A percentile compares a stretch with the other conserved stretches of the same genome.
phyloP scores from a whole-genome alignment of 2,797 vertebrate species.

The Sylvilagus floridanus region DNA sequence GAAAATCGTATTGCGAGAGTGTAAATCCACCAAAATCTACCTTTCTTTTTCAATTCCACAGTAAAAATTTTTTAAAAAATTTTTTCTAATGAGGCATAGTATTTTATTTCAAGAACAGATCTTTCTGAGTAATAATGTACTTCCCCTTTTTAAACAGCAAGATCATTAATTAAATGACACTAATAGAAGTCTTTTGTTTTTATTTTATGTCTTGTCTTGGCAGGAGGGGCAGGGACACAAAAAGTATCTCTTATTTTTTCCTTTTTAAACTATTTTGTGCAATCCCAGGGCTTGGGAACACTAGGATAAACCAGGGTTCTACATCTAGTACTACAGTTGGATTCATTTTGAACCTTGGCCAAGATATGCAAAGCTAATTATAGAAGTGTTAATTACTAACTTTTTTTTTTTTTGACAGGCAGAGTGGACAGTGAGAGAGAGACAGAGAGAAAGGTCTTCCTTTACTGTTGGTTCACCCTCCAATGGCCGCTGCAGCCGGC shows the following conservation, averaged over 20 bases:
- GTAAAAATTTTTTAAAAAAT: background rate
- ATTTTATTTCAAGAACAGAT: background rate
- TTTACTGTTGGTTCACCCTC: no score
- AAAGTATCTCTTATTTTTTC: background rate
- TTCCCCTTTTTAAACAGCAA: background rate
- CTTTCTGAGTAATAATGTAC: background rate
- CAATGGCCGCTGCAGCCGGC: no score
- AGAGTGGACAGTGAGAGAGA: no score
- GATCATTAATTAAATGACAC: background rate
- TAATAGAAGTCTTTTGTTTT: background rate
- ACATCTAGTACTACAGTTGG: background rate
- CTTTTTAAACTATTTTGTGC: background rate
- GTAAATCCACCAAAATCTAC: constrained; percentile 22
- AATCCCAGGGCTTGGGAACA: background rate
- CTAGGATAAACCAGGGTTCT: background rate
- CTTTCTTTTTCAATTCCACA: background rate
- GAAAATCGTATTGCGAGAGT: background rate
- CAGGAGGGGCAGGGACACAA: background rate
- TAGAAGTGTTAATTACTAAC: constrained; percentile 68
- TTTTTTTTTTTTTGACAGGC: background rate
- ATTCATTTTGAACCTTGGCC: constrained; percentile 53
- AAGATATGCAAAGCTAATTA: constrained; percentile 68
- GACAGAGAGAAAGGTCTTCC: no score
- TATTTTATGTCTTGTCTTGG: background rate
- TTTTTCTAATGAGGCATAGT: constrained; percentile 24